Evolutionary conservation across 2,888 invertebrate species (phyloP).

Genomic region (Cheilosia scutellata): DNA sequence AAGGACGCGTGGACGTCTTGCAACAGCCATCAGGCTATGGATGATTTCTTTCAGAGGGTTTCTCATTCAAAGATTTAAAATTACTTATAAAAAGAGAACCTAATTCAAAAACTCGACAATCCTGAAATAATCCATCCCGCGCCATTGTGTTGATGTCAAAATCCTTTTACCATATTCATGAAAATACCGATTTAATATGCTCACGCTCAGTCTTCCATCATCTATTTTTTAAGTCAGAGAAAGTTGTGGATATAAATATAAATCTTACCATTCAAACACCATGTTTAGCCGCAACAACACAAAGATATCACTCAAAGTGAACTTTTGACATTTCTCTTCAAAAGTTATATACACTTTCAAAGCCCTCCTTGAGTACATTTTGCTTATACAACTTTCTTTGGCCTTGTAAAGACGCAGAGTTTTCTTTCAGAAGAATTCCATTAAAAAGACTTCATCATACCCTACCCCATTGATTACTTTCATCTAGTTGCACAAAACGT

Average conservation of each 20-base stretch:
- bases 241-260: too few relatives aligned
- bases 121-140: too few relatives aligned
- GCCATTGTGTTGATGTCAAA: too few relatives aligned
- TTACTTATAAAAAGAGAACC: too few relatives aligned
- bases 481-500: conserved; percentile 1
- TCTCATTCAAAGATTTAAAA: too few relatives aligned
- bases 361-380: not conserved
- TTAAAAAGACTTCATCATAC: conserved; percentile 28
- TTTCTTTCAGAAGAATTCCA: conserved; percentile 35
- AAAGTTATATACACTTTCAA: not conserved
- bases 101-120: too few relatives aligned
- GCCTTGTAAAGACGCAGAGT: not conserved
- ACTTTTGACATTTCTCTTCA: not conserved
- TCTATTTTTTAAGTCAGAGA: not conserved
- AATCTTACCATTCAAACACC: too few relatives aligned
- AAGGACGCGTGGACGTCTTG: too few relatives aligned
- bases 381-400: not conserved
- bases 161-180: too few relatives aligned
- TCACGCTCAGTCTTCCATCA: not conserved
- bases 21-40: too few relatives aligned
- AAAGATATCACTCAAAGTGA: not conserved
- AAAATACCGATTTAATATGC: too few relatives aligned
- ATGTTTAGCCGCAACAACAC: not conserved
- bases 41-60: too few relatives aligned
- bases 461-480: conserved; percentile 48